These are phyloP conservation scores for Osmerus mordax DNA, from an alignment of 2,113 vertebrate species.

Conservation along the genomic window DNA sequence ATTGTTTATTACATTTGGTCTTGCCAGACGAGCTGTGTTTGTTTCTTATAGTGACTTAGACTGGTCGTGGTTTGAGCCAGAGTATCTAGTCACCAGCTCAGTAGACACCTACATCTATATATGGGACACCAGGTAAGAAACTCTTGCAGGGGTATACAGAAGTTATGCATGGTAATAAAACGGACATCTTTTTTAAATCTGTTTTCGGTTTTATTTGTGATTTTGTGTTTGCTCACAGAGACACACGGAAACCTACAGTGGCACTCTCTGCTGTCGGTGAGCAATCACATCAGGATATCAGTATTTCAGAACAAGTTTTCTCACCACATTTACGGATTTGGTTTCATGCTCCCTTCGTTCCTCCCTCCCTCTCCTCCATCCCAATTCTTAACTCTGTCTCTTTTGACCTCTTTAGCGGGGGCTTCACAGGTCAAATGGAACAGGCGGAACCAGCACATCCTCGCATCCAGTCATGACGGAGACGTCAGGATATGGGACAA, in stretches of 20 bases:
- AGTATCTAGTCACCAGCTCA: slow-evolving; percentile 93
- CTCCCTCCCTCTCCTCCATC: not conserved
- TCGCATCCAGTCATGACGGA: slow-evolving; percentile 95
- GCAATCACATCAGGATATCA: slow-evolving; percentile 46
- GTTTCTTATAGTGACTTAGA: slow-evolving; percentile 83
- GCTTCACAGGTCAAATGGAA: slow-evolving; percentile 99
- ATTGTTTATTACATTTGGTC: no score
- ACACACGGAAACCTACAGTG: slow-evolving; percentile 89
- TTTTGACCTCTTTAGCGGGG: slow-evolving; percentile 76
- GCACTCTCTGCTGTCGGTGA: slow-evolving; percentile 92
- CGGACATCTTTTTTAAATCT: not conserved
- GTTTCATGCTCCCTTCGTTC: not conserved
- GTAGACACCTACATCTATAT: slow-evolving; percentile 99
- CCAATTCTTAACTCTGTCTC: not conserved
- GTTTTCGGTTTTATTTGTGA: not conserved
- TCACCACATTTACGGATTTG: no score
- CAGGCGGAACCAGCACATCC: slow-evolving; percentile 83
- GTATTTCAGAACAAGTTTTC: not conserved
- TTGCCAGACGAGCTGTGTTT: not conserved
- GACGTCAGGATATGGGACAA: slow-evolving; percentile 97
- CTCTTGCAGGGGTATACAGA: no score
- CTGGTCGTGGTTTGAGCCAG: slow-evolving; percentile 95
- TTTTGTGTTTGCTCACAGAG: slow-evolving; percentile 73
- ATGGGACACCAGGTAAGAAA: slow-evolving; percentile 94
- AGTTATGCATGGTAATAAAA: not conserved